Evolutionary conservation across 2,113 vertebrate species (phyloP).

Genomic region (Romanogobio albipinnatus): DNA sequence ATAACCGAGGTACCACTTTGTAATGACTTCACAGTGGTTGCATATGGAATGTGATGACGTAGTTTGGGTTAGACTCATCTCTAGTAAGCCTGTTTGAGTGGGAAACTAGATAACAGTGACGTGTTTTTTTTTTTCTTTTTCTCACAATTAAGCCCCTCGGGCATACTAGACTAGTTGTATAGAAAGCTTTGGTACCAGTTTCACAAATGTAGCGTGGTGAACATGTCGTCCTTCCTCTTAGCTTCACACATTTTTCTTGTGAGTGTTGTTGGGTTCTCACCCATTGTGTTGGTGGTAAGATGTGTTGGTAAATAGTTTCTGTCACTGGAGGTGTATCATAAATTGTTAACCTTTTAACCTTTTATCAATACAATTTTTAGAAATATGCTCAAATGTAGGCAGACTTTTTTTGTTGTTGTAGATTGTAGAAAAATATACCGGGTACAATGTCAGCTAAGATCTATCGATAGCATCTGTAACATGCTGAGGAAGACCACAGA

Average conservation of each 20-base stretch:
- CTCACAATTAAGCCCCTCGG: constrained; percentile 2
- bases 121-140: not conserved
- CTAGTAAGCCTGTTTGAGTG: constrained; percentile 48
- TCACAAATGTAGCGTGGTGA: not conserved
- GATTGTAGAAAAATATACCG: not conserved
- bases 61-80: constrained; percentile 35
- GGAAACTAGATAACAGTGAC: not conserved
- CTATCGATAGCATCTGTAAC: not conserved
- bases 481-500: not conserved
- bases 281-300: not conserved
- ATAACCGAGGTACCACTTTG: constrained; percentile 81
- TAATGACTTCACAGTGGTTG: constrained; percentile 60
- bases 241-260: not conserved
- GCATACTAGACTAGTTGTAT: constrained; percentile 33
- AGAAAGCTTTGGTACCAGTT: constrained; percentile 5
- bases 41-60: constrained; percentile 63
- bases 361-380: not conserved
- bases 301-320: not conserved
- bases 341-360: not conserved
- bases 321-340: not conserved
- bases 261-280: not conserved
- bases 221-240: not conserved
- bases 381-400: not conserved
- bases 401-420: not conserved
- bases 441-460: not conserved